A percentile compares a stretch with the other conserved stretches of the same genome.
phyloP scores from a whole-genome alignment of 1,140 invertebrate species.

The Monochamus saltuarius region DNA sequence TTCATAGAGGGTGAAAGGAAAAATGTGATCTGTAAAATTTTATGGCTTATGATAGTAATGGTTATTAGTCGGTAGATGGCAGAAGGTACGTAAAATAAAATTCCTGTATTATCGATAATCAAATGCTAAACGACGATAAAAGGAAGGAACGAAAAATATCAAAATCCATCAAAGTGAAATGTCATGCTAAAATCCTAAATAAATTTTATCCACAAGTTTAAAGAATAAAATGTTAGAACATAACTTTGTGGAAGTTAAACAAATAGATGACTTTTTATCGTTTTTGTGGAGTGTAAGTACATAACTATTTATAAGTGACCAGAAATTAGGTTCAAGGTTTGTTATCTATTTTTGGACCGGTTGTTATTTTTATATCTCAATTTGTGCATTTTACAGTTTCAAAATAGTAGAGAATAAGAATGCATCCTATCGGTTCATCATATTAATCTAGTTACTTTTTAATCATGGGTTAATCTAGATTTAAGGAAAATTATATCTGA shows the following conservation, averaged over 20 bases:
- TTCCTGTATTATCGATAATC: too few relatives aligned
- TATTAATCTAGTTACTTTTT: neutral
- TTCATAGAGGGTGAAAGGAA: too few relatives aligned
- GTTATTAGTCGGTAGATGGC: too few relatives aligned
- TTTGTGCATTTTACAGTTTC: constrained; percentile 6
- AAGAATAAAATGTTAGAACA: constrained; percentile 10
- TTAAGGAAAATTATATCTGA: too few relatives aligned
- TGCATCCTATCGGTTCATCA: constrained; percentile 3
- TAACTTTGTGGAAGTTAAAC: constrained; percentile 39
- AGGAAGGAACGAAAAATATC: too few relatives aligned
- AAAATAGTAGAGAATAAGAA: constrained; percentile 5
- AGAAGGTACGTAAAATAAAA: too few relatives aligned
- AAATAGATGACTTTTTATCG: constrained; percentile 39
- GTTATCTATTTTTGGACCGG: neutral
- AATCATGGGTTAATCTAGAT: neutral
- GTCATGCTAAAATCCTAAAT: too few relatives aligned
- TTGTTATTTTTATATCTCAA: neutral
- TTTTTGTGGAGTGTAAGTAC: constrained; percentile 56
- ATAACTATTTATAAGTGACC: constrained; percentile 17
- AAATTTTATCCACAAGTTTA: neutral
- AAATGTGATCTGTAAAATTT: too few relatives aligned
- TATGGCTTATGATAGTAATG: too few relatives aligned
- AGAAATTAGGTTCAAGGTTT: constrained; percentile 16
- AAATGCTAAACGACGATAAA: too few relatives aligned
- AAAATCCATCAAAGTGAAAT: too few relatives aligned